Evolutionary conservation across 2,113 vertebrate species (phyloP).

Genomic region (Atlantisia rogersi): DNA sequence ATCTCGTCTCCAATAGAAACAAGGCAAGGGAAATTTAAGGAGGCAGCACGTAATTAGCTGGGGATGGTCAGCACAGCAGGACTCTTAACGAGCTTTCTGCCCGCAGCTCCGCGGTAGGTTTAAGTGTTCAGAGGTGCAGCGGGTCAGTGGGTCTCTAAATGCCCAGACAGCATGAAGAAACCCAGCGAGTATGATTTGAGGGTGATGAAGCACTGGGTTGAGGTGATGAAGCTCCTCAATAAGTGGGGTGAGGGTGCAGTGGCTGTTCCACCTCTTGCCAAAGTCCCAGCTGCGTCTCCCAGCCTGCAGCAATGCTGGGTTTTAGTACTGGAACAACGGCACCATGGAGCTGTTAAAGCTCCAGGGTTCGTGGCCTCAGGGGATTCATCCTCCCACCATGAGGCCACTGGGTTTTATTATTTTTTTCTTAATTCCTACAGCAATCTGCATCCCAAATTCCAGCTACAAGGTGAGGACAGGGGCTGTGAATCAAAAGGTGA

Average conservation of each 20-base stretch:
- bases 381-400: background rate
- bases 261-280: background rate
- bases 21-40: constrained; percentile 55
- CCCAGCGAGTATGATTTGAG: background rate
- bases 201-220: background rate
- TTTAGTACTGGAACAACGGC: background rate
- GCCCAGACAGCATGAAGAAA: background rate
- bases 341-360: background rate
- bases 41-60: constrained; percentile 35
- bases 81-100: background rate
- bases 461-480: background rate
- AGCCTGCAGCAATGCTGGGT: background rate
- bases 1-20: constrained; percentile 43
- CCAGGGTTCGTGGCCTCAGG: background rate
- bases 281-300: background rate
- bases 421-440: background rate
- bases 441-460: background rate
- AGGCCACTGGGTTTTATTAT: background rate
- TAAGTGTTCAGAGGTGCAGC: background rate
- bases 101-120: background rate
- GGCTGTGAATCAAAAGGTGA: background rate
- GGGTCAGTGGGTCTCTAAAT: background rate
- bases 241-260: rapidly evolving
- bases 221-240: background rate
- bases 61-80: constrained; percentile 34